Conservation (phyloP, 2,888 invertebrate species). For the Scaptomyza parva region DNA sequence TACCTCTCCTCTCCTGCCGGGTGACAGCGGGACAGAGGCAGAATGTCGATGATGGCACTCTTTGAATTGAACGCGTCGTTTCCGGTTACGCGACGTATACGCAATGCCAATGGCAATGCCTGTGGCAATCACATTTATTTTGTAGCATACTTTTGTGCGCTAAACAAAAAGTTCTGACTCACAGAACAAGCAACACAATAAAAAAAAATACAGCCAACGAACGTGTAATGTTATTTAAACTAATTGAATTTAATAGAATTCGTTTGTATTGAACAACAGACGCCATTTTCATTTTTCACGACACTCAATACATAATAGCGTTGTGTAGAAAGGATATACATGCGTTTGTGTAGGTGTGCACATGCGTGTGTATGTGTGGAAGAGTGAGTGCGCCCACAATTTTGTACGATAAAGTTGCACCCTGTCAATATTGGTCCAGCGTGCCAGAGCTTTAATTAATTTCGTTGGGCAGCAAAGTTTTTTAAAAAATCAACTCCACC, state of each 20-base stretch:
- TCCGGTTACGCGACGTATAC: conserved; percentile 71
- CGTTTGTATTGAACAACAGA: conserved; percentile 49
- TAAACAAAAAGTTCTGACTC: conserved; percentile 46
- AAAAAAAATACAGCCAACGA: neutral
- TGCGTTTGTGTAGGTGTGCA: neutral
- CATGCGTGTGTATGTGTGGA: conserved; percentile 4
- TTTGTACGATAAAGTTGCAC: conserved; percentile 61
- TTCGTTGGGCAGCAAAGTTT: conserved; percentile 55
- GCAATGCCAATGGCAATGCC: conserved; percentile 33
- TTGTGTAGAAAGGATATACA: neutral
- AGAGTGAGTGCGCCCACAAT: conserved; percentile 25
- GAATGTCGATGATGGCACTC: conserved; percentile 37
- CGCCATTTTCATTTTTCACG: conserved; percentile 16
- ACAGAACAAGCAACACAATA: neutral
- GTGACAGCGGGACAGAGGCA: conserved; percentile 11
- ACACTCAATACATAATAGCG: conserved; percentile 19
- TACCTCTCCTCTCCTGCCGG: neutral
- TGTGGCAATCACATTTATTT: conserved; percentile 31
- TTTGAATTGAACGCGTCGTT: conserved; percentile 56
- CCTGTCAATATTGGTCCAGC: conserved; percentile 73
- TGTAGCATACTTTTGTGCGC: conserved; percentile 46
- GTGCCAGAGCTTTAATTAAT: conserved; percentile 75
- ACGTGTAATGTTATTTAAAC: conserved; percentile 68
- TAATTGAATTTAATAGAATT: conserved; percentile 76
- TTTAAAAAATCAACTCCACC: conserved; percentile 52